Base-by-base conservation (phyloP, 2,888 invertebrate genomes). In the Drosophila siamana region DNA sequence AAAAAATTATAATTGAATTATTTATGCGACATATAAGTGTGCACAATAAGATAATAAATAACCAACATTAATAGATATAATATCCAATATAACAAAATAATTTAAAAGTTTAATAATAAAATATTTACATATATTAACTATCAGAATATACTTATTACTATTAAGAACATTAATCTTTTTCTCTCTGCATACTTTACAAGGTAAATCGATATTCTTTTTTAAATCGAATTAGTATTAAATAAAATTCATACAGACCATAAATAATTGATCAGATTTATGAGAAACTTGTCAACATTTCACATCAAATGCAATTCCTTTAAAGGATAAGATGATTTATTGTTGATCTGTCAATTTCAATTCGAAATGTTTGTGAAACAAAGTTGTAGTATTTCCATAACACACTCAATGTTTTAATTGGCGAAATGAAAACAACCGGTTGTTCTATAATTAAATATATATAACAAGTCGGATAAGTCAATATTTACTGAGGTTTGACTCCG, bases 401-500 rank as follows among this genome's bases (percentile, higher is more conserved):
- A n/a, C n/a, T n/a, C n/a, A n/a, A n/a, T n/a, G n/a, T n/a, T n/a
- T n/a, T n/a, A n/a, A n/a, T n/a, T n/a, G n/a, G n/a, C n/a, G n/a
- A n/a, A n/a, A 11, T 38, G 13, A 15, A 40, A 13, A 1, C n/a
- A 19, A 24, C 6, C 6, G 26, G 6, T 6, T 26, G 26, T 1
- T 5, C 26, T 26, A 7, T n/a, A 41, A 59, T 50, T 59, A 50
- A 36, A 16, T 36, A 38, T n/a, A 48, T 40, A 22, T 41, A 19
- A 41, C 15, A 41, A 8, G 19, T 59, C 5, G 5, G 48, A 57
- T 57, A 48, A 47, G 13, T 13, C 13, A 65, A 48, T 63, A 62
- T 8, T 22, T 24, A 65, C 57, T 5, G 3, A n/a, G 22, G 15
- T 5, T 46, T 41, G 52, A 36, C 57, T 54, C 66, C 85, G 50